A percentile compares a stretch with the other conserved stretches of the same genome.
phyloP scores from a whole-genome alignment of 2,888 invertebrate genomes.

The Cheilosia variabilis region DNA sequence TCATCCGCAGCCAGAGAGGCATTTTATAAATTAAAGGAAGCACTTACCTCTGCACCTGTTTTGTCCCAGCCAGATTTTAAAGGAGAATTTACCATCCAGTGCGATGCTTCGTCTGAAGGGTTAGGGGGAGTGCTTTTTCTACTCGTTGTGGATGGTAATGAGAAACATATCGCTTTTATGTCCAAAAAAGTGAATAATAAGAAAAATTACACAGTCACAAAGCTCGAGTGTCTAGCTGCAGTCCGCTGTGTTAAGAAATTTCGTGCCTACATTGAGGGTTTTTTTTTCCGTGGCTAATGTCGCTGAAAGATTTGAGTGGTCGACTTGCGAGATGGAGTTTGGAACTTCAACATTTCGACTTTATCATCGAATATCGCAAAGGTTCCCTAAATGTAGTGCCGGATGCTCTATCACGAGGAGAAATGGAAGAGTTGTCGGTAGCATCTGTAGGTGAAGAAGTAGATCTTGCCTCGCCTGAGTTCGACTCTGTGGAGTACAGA shows the following conservation, averaged over 20 bases:
- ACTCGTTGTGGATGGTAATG: no score
- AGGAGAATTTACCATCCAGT: no score
- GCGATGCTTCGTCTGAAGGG: no score
- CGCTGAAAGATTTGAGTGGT: background rate
- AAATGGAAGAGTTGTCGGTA: background rate
- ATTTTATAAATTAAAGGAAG: no score
- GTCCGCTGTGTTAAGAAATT: background rate
- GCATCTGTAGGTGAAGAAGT: background rate
- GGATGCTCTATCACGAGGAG: background rate
- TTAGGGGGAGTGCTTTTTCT: no score
- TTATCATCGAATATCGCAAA: background rate
- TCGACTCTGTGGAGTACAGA: background rate
- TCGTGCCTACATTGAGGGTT: background rate
- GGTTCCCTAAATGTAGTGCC: conserved; percentile 3
- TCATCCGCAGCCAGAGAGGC: no score
- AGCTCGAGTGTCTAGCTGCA: no score
- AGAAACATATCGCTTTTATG: no score
- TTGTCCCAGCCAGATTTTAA: no score
- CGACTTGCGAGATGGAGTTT: conserved; percentile 4
- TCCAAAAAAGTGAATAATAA: no score
- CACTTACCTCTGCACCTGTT: no score
- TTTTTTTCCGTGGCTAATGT: background rate
- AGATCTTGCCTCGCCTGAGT: conserved; percentile 1
- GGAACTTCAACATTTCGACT: background rate
- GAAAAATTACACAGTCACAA: no score